Conservation (phyloP, 1,140 invertebrate genomes). For the Triops longicaudatus region DNA sequence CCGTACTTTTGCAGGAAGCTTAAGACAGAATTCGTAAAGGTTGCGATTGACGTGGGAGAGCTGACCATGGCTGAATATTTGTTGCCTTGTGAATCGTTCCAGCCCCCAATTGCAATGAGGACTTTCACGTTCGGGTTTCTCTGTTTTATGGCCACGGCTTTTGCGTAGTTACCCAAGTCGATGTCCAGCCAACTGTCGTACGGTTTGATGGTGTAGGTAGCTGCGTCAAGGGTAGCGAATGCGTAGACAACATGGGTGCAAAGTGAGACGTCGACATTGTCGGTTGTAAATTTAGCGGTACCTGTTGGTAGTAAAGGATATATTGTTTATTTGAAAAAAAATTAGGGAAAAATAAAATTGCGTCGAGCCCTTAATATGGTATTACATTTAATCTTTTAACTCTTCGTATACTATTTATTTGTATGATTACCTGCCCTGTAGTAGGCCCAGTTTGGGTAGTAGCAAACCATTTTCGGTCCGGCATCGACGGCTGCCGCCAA, state of each 20-base stretch:
- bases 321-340: too few species aligned
- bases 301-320: too few species aligned
- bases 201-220: constrained; percentile 29
- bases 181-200: constrained; percentile 51
- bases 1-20: constrained; percentile 54
- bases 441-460: constrained; percentile 33
- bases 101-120: constrained; percentile 71
- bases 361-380: too few species aligned
- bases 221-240: constrained; percentile 37
- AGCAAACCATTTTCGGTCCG: constrained; percentile 31
- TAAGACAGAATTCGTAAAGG: constrained; percentile 46
- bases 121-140: constrained; percentile 66
- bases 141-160: constrained; percentile 63
- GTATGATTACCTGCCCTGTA: constrained; percentile 29
- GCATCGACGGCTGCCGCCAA: neutral
- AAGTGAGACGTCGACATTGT: constrained; percentile 37
- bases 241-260: constrained; percentile 44
- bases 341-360: too few species aligned
- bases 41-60: constrained; percentile 63
- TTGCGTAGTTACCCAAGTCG: constrained; percentile 64
- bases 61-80: constrained; percentile 76
- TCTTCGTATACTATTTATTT: too few species aligned
- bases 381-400: too few species aligned
- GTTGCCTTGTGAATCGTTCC: constrained; percentile 67
- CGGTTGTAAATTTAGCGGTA: constrained; percentile 29